Evolutionary conservation across 2,888 invertebrate genomes (phyloP).

Genomic region (Thymelicus lineola): DNA sequence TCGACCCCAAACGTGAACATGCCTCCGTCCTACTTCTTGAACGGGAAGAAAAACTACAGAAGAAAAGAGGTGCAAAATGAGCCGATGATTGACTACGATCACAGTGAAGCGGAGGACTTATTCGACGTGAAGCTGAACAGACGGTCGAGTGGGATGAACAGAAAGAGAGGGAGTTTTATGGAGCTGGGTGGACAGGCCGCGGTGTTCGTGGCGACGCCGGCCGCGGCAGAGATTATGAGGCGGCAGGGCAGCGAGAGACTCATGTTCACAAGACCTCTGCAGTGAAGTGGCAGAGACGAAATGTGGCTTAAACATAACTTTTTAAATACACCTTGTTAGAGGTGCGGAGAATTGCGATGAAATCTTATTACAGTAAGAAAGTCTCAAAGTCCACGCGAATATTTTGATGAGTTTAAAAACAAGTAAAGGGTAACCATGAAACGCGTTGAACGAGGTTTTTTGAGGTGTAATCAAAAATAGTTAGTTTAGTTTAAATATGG

Average conservation of each 20-base stretch:
- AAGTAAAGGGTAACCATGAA: too few relatives aligned
- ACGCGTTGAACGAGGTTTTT: too few relatives aligned
- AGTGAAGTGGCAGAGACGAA: constrained; percentile 22
- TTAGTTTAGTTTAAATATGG: too few relatives aligned
- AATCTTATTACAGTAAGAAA: not conserved
- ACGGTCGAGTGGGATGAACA: constrained; percentile 59
- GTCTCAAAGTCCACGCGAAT: too few relatives aligned
- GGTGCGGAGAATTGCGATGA: not conserved
- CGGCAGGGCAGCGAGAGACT: constrained; percentile 76
- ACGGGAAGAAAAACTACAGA: constrained; percentile 63
- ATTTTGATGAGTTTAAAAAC: too few relatives aligned
- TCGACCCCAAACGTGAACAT: constrained; percentile 72
- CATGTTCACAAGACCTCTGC: constrained; percentile 67
- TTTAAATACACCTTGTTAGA: not conserved
- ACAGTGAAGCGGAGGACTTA: constrained; percentile 78
- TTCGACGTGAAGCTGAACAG: constrained; percentile 73
- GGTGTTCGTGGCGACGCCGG: constrained; percentile 75
- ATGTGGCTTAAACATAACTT: not conserved
- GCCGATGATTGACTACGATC: constrained; percentile 79
- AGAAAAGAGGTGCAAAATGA: constrained; percentile 72
- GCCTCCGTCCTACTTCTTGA: constrained; percentile 69
- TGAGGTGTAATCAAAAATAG: too few relatives aligned
- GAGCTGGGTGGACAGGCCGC: constrained; percentile 72
- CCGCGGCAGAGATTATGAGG: constrained; percentile 76
- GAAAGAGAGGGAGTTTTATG: constrained; percentile 66